Base-by-base conservation (phyloP, 2,797 vertebrate species). In the Poecilia gillii region DNA sequence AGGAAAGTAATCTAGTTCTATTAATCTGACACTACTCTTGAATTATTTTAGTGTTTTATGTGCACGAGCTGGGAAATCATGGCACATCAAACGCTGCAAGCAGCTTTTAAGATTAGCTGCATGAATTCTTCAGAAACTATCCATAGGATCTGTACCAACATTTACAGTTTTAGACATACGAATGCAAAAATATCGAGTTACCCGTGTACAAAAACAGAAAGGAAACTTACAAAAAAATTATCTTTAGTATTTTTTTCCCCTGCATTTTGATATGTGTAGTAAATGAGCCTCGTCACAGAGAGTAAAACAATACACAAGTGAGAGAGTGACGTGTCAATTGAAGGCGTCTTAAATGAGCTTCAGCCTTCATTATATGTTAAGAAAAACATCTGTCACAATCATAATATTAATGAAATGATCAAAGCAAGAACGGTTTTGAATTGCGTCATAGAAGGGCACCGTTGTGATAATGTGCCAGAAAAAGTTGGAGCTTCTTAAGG, bases 361-460 rank as follows among this genome's bases (percentile, higher is more conserved):
- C 72, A 72, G 82, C 82, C 75, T 43, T 73, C 74, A 45, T 72
- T 80, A 74, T 79, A 75, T 78, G 66, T 47, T 45, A 45, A 12
- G 9, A 84, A 86, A 84, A 73, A 13, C 64, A 75, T 78, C 16
- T 39, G 82, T 81, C 79, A 79, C 80, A 53, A 73, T 86, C 77
- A 75, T 72, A 57, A 53, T 47, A 41, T 31, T 41, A 74, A 78
- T 78, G 71, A 33, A 82, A 81, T 59, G 62, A 87, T 87, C 79
- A 87, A 87, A 90, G 74, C 70, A 66, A 16, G 47, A 43, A 43
- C 9, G 0, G 43, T 11, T 45, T 45, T 12, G 12, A 3, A 45
- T 45, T 45, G 43, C 43, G 3, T 45, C 43, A 45, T 45, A 45
- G 43, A 12, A 47, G 46, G 14, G 46, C 16, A 47, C 46, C 18